These are phyloP conservation scores for Aurelia coerulea DNA, from an alignment of 30 jellyfish, hydroid and myxozoan species.

Conservation along the genomic window DNA sequence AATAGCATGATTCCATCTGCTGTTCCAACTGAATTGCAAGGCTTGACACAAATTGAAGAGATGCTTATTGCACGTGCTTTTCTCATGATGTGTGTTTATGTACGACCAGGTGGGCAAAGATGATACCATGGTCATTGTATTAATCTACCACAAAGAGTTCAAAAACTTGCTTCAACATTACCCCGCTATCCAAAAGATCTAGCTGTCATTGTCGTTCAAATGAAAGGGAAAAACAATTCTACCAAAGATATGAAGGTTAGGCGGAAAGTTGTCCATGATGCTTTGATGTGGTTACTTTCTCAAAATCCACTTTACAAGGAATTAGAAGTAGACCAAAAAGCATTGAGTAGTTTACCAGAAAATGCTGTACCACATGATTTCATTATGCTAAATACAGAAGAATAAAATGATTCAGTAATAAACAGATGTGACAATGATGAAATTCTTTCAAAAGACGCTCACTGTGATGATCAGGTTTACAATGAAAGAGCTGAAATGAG, in stretches of 20 bases:
- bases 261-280: not conserved
- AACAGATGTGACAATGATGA: not conserved
- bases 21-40: slow-evolving; percentile 25
- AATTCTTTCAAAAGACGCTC: not conserved
- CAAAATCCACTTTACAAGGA: slow-evolving; percentile 21
- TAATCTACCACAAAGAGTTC: slow-evolving; percentile 4
- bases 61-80: slow-evolving; percentile 36
- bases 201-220: not conserved
- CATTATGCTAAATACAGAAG: not conserved
- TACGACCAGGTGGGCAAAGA: slow-evolving; percentile 28
- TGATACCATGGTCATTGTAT: slow-evolving; percentile 29
- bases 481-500: not conserved
- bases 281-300: not conserved
- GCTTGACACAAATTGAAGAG: slow-evolving; percentile 33
- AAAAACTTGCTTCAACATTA: not conserved
- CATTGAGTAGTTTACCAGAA: not conserved
- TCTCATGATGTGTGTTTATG: slow-evolving; percentile 10
- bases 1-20: slow-evolving; percentile 28
- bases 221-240: not conserved
- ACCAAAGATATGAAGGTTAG: not conserved
- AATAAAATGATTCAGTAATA: not conserved
- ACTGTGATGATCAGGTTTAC: not conserved
- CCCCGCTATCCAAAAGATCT: slow-evolving; percentile 17
- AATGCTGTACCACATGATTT: not conserved
- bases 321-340: not conserved